Base-by-base conservation (phyloP, 2,797 vertebrate genomes). In the Zonotrichia albicollis region DNA sequence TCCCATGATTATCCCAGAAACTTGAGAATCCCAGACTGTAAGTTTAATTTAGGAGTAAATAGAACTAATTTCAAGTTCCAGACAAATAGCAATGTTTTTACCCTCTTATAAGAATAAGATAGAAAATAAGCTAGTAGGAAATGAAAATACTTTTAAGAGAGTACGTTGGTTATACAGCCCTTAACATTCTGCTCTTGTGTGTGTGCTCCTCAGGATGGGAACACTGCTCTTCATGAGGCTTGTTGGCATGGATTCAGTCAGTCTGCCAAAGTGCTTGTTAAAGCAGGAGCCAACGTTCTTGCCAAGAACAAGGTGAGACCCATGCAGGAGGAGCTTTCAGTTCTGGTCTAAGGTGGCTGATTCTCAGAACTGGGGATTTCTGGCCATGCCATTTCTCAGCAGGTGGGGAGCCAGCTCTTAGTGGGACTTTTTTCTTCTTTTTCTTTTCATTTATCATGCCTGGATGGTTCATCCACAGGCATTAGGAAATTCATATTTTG, bases 221-320 rank as follows among this genome's bases (percentile, higher is more conserved):
- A 99, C 95, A 99, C 99, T 0, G 98, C 99, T 61, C 98, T 99
- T 48, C 99, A 99, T 11, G 99, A 99, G 97, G 98, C 98, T 5
- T 98, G 98, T 57, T 99, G 99, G 99, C 99, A 99, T 13, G 99
- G 99, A 64, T 99, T 99, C 98, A 99, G 99, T 92, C 99, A 99
- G 96, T 99, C 98, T 10, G 98, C 98, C 96, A 99, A 99, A 97
- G 98, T 99, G 93, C 98, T 99, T 18, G 98, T 99, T 97, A 99
- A 99, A 97, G 99, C 98, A n/a, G 99, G 99, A 90, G 99, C 99
- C 95, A 99, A 99, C 1, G 98, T 99, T 88, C 99, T 99, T 38
- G 99, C 99, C 90, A 99, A 98, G 96, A 99, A 99, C 98, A 99
- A 99, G 99, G 99, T 99, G 96, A 98, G 97, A 93, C 93, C 73